Evolutionary conservation across 2,113 vertebrate species (phyloP).

Genomic region (Rhinoptilus africanus): DNA sequence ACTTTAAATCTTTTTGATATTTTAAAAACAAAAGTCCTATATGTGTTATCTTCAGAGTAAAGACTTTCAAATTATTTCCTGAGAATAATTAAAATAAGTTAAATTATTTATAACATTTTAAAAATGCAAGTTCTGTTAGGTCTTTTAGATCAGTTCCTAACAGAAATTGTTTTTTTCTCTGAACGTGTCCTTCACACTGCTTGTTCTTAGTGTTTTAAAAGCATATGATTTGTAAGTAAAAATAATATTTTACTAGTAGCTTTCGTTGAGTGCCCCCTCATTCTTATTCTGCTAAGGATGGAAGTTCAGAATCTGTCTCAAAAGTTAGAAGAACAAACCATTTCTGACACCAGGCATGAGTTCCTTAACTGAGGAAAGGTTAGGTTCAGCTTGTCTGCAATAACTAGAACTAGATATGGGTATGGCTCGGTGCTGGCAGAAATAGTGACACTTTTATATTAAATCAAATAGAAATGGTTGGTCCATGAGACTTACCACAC

Average conservation of each 20-base stretch:
- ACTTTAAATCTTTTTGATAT: conserved; percentile 32
- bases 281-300: neutral
- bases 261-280: neutral
- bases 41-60: neutral
- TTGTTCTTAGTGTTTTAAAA: neutral
- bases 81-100: conserved; percentile 15
- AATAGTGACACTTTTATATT: neutral
- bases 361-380: neutral
- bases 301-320: neutral
- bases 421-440: neutral
- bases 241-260: neutral
- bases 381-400: neutral
- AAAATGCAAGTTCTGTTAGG: neutral
- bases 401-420: neutral
- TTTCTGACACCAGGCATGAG: neutral
- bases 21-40: neutral
- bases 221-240: neutral
- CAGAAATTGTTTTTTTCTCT: neutral
- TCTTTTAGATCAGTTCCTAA: neutral
- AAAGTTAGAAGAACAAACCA: neutral
- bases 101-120: neutral
- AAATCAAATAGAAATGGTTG: neutral
- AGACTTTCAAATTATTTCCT: conserved; percentile 1
- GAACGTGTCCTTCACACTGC: neutral
- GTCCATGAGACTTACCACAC: neutral